Evolutionary conservation across 2,797 vertebrate species (phyloP).

Genomic region (Octomys mimax): DNA sequence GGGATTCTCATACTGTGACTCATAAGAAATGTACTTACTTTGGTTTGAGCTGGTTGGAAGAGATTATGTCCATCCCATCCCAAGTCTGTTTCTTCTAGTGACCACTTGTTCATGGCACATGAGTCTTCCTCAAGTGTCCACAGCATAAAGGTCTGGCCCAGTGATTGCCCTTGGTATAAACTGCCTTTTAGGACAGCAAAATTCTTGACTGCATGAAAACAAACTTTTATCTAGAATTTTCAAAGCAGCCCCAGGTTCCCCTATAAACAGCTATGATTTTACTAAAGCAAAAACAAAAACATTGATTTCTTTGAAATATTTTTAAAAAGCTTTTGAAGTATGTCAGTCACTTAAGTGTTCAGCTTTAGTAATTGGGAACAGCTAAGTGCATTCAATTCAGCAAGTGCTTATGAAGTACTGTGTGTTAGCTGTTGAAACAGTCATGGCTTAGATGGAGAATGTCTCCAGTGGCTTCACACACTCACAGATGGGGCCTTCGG

Average conservation of each 20-base stretch:
- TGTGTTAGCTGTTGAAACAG: background rate
- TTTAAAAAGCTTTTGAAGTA: slow-evolving; percentile 42
- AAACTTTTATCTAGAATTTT: slow-evolving; percentile 50
- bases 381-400: background rate
- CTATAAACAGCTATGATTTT: background rate
- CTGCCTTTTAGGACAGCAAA: background rate
- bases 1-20: slow-evolving; percentile 58
- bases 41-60: slow-evolving; percentile 32
- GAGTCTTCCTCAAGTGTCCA: background rate
- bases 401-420: background rate
- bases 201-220: slow-evolving; percentile 28
- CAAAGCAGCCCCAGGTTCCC: background rate
- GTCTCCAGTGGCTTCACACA: background rate
- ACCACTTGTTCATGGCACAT: background rate
- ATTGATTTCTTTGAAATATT: slow-evolving; percentile 7
- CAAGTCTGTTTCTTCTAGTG: background rate
- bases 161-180: background rate
- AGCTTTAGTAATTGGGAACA: slow-evolving; percentile 1
- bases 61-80: background rate
- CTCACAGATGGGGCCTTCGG: background rate
- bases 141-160: background rate
- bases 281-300: background rate
- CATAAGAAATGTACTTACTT: slow-evolving; percentile 54
- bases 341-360: slow-evolving; percentile 15
- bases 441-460: background rate